phyloP scores from a whole-genome alignment of 2,113 vertebrate genomes.

The Pygathrix nemaeus region DNA sequence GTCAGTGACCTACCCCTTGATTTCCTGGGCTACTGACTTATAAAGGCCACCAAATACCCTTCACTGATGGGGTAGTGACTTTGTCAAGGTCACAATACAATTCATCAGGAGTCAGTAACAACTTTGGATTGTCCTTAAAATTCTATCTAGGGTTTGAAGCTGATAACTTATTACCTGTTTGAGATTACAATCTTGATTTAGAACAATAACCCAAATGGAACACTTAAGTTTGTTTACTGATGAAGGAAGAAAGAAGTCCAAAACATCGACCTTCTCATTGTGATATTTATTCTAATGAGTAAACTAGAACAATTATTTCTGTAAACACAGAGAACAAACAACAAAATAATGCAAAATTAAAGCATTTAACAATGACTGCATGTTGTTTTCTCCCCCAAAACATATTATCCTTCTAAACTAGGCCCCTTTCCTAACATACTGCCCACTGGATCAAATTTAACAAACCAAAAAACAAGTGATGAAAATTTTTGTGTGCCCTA shows the following conservation, averaged over 20 bases:
- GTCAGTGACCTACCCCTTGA: neutral
- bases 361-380: constrained; percentile 21
- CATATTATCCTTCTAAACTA: constrained; percentile 40
- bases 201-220: constrained; percentile 32
- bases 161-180: neutral
- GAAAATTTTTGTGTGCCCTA: neutral
- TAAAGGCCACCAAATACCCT: neutral
- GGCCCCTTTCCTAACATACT: constrained; percentile 35
- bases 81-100: constrained; percentile 7
- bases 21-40: neutral
- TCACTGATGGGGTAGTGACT: neutral
- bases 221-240: constrained; percentile 28
- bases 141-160: neutral
- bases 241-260: constrained; percentile 1
- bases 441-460: constrained; percentile 50
- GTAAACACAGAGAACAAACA: neutral
- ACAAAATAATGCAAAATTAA: constrained; percentile 44
- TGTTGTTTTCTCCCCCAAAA: constrained; percentile 32
- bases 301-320: constrained; percentile 13
- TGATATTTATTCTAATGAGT: constrained; percentile 31
- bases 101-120: neutral
- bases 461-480: constrained; percentile 61
- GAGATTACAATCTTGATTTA: constrained; percentile 26
- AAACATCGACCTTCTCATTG: neutral
- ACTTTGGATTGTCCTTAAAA: neutral